Evolutionary conservation across 1,140 invertebrate genomes (phyloP).

Genomic region (Cherax quadricarinatus): DNA sequence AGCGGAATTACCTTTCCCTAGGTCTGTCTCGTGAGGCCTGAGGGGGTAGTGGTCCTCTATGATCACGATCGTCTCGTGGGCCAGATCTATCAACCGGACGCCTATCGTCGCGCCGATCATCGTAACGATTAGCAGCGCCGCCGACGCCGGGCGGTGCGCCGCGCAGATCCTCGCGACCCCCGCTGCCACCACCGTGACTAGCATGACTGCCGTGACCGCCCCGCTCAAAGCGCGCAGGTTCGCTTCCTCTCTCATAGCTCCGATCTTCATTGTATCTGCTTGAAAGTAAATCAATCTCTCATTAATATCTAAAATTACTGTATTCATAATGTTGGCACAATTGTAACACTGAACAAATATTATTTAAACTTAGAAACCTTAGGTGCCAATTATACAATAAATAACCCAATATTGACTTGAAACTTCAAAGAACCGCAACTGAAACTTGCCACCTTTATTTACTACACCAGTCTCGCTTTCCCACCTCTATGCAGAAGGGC

Average conservation of each 20-base stretch:
- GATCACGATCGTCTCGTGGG: slow-evolving; percentile 47
- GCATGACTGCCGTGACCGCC: slow-evolving; percentile 23
- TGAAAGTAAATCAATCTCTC: not conserved
- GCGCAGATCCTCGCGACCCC: not conserved
- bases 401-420: no score
- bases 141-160: not conserved
- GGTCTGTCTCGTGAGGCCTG: slow-evolving; percentile 50
- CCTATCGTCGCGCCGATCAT: slow-evolving; percentile 46
- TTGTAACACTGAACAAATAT: no score
- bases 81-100: slow-evolving; percentile 34
- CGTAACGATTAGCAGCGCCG: slow-evolving; percentile 32
- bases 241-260: slow-evolving; percentile 44
- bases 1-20: slow-evolving; percentile 36
- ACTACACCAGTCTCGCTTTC: no score
- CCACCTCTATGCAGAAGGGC: no score
- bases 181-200: slow-evolving; percentile 19
- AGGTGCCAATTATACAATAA: no score
- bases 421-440: no score
- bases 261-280: slow-evolving; percentile 34
- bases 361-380: no score
- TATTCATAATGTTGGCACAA: not conserved
- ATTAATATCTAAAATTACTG: not conserved
- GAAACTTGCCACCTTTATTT: no score
- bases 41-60: slow-evolving; percentile 29
- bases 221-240: slow-evolving; percentile 44